Percentiles rank a stretch among this genome's conserved stretches.
These are phyloP conservation scores for Mythimna albipuncta DNA, from an alignment of 2,888 invertebrate species.

Conservation along the genomic window DNA sequence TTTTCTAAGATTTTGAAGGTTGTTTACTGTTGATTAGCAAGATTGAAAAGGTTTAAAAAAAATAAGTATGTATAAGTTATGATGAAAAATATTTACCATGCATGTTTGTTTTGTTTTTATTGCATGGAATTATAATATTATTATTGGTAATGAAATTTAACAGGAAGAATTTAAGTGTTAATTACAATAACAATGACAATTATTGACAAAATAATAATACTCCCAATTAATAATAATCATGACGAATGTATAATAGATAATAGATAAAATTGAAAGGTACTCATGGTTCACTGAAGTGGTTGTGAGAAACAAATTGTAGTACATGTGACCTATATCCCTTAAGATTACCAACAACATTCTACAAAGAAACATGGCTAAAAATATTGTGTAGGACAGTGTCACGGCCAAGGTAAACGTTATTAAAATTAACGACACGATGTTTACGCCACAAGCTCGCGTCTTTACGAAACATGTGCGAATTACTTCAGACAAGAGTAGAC, in stretches of 20 bases:
- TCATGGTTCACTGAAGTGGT: not conserved
- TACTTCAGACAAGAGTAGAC: slow-evolving; percentile 12
- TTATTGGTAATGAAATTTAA: slow-evolving; percentile 1
- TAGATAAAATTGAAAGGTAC: not conserved
- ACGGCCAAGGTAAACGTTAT: slow-evolving; percentile 69
- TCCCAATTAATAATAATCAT: not conserved
- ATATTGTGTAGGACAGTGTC: slow-evolving; percentile 49
- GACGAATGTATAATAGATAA: not conserved
- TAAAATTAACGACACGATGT: slow-evolving; percentile 55
- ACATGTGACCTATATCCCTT: slow-evolving; percentile 56
- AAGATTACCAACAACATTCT: slow-evolving; percentile 38
- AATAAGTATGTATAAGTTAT: not conserved
- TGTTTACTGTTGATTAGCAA: not conserved
- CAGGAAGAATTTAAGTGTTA: not conserved
- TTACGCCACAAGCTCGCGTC: slow-evolving; percentile 47
- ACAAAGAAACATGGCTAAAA: slow-evolving; percentile 30
- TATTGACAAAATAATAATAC: not conserved
- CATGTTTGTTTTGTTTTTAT: not conserved
- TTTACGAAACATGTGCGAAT: slow-evolving; percentile 38
- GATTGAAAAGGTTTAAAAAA: not conserved
- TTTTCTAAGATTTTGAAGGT: not conserved
- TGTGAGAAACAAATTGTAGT: slow-evolving; percentile 4
- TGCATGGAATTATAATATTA: slow-evolving; percentile 3
- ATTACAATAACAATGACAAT: no score
- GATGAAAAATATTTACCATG: slow-evolving; percentile 23